Evolutionary conservation across 2,797 vertebrate genomes (phyloP).

Genomic region (Sciurus carolinensis): DNA sequence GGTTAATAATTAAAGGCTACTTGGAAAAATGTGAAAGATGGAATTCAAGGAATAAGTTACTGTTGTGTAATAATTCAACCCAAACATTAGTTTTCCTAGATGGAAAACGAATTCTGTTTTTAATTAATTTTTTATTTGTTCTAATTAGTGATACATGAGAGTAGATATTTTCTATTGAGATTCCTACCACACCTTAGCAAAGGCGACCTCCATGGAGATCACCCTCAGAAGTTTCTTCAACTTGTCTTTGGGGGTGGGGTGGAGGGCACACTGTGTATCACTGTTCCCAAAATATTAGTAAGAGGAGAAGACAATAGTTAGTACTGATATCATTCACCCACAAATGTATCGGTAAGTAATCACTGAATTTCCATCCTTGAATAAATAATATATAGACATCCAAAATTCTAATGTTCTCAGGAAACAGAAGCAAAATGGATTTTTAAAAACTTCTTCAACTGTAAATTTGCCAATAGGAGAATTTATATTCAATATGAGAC

Average conservation of each 20-base stretch:
- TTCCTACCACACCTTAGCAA: background rate
- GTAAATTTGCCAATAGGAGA: background rate
- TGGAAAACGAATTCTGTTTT: background rate
- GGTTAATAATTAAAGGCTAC: conserved; percentile 9
- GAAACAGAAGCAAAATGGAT: background rate
- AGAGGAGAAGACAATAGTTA: background rate
- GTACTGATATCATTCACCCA: background rate
- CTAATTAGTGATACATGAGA: too few relatives aligned
- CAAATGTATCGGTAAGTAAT: fast-evolving
- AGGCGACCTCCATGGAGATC: background rate
- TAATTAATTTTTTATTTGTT: too few relatives aligned
- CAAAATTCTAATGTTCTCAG: background rate
- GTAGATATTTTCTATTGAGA: background rate
- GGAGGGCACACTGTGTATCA: background rate
- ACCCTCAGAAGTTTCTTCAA: background rate
- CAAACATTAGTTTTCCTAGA: background rate
- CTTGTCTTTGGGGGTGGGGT: too few relatives aligned
- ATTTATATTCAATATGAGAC: background rate
- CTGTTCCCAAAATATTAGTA: background rate
- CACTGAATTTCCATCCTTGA: background rate
- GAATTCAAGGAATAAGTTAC: background rate
- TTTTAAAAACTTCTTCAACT: background rate
- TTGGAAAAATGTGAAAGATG: conserved; percentile 1
- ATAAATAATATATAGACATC: background rate
- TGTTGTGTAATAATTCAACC: background rate